phyloP scores from a whole-genome alignment of 1,140 invertebrate genomes.

The Camponotus vicinus region DNA sequence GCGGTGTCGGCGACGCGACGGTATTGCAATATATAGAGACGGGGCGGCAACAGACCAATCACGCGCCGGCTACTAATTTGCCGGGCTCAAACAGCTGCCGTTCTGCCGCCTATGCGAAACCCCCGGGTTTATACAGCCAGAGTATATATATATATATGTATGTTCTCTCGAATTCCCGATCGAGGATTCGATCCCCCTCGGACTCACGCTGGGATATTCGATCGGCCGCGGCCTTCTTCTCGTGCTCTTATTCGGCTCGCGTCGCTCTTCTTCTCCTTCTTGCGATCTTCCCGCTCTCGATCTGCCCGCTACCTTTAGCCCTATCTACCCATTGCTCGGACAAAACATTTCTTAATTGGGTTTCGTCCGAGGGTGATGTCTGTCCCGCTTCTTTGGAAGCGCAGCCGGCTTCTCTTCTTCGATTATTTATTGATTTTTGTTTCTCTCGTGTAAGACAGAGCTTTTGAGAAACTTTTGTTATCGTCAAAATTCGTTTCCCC shows the following conservation, averaged over 20 bases:
- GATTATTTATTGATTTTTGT: conserved; percentile 73
- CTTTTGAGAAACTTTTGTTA: conserved; percentile 3
- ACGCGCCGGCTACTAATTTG: conserved; percentile 86
- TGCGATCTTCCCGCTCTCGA: conserved; percentile 4
- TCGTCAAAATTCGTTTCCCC: not conserved
- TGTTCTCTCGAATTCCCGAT: conserved; percentile 77
- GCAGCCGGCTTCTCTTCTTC: conserved; percentile 48
- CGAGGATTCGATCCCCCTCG: conserved; percentile 79
- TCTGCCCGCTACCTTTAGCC: conserved; percentile 50
- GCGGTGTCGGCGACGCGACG: conserved; percentile 60
- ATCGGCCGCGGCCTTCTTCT: conserved; percentile 78
- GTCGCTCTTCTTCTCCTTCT: conserved; percentile 62
- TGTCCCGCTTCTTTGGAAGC: conserved; percentile 57
- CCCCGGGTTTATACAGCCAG: conserved; percentile 75
- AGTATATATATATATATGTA: conserved; percentile 71
- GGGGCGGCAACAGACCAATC: conserved; percentile 86
- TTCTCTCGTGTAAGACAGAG: not conserved
- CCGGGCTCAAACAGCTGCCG: conserved; percentile 86
- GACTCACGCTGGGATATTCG: conserved; percentile 82
- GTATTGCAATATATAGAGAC: conserved; percentile 81
- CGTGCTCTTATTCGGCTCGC: conserved; percentile 79
- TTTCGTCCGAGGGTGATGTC: conserved; percentile 76
- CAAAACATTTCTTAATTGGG: conserved; percentile 87
- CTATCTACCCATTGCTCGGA: conserved; percentile 76
- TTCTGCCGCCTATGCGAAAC: conserved; percentile 84